phyloP scores from a whole-genome alignment of 2,797 vertebrate genomes.

The Malacoraja senta region DNA sequence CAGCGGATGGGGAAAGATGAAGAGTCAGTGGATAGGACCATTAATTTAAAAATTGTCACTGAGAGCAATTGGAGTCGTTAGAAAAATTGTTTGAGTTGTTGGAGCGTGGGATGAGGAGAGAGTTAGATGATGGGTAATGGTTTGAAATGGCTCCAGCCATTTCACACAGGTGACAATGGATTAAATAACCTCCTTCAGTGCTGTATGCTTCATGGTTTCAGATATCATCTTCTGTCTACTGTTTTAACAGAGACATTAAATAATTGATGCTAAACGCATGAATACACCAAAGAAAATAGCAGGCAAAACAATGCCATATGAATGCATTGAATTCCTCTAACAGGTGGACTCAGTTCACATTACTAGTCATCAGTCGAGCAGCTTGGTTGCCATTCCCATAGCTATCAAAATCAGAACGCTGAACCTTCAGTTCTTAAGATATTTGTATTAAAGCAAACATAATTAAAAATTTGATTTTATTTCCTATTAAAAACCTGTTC shows the following conservation, averaged over 20 bases:
- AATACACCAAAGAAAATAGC: not conserved
- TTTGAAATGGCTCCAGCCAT: not conserved
- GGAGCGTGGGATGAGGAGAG: not conserved
- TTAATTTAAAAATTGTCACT: not conserved
- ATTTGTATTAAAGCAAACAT: not conserved
- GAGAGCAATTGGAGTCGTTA: too few species aligned
- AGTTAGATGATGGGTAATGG: not conserved
- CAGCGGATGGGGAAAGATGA: not conserved
- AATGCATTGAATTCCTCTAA: not conserved
- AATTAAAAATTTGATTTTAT: too few species aligned
- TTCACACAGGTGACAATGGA: not conserved
- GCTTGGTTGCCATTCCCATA: not conserved
- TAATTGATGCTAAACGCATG: not conserved
- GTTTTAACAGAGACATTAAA: not conserved
- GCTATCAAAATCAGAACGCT: not conserved
- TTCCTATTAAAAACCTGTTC: too few species aligned
- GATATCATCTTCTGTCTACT: not conserved
- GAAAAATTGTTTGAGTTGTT: not conserved
- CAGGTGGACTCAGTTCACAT: not conserved
- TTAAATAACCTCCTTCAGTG: not conserved
- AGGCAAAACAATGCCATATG: not conserved
- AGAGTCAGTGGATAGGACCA: not conserved
- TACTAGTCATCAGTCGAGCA: not conserved
- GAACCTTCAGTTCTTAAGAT: not conserved
- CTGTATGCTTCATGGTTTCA: not conserved